phyloP scores from a whole-genome alignment of 2,797 vertebrate genomes.

The Chrysocyon brachyurus region DNA sequence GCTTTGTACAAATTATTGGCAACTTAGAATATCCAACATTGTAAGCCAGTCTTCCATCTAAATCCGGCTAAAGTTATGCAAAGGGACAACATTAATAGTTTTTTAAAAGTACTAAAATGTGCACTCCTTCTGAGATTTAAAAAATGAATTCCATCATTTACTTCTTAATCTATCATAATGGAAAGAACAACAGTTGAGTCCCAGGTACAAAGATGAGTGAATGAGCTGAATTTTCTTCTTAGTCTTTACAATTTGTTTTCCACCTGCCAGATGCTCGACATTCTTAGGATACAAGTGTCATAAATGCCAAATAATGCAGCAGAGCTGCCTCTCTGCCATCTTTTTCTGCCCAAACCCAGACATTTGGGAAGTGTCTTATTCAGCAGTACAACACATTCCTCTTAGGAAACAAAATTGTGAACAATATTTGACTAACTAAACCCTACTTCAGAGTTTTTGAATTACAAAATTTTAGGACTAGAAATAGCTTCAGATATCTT shows the following conservation, averaged over 20 bases:
- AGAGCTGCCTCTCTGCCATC: no score
- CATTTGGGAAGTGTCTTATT: background rate
- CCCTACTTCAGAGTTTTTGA: background rate
- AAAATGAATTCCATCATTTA: slow-evolving; percentile 68
- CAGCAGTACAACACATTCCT: background rate
- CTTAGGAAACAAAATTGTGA: background rate
- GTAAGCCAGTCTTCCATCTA: background rate
- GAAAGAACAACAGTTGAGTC: background rate
- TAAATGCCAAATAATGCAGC: background rate
- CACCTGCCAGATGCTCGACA: background rate
- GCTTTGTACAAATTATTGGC: slow-evolving; percentile 59
- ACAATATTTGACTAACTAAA: background rate
- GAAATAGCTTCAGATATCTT: background rate
- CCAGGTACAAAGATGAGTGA: background rate
- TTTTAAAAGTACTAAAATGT: slow-evolving; percentile 38
- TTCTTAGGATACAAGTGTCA: background rate
- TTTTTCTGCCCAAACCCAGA: no score
- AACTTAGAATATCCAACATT: background rate
- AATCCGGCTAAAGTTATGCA: slow-evolving; percentile 47
- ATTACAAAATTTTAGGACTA: background rate
- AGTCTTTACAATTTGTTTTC: slow-evolving; percentile 4
- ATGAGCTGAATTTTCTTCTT: background rate
- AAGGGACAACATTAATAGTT: slow-evolving; percentile 29
- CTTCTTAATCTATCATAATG: background rate
- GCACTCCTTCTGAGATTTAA: background rate